Evolutionary conservation across 2,113 vertebrate species (phyloP).

Genomic region (Arvicanthis niloticus): DNA sequence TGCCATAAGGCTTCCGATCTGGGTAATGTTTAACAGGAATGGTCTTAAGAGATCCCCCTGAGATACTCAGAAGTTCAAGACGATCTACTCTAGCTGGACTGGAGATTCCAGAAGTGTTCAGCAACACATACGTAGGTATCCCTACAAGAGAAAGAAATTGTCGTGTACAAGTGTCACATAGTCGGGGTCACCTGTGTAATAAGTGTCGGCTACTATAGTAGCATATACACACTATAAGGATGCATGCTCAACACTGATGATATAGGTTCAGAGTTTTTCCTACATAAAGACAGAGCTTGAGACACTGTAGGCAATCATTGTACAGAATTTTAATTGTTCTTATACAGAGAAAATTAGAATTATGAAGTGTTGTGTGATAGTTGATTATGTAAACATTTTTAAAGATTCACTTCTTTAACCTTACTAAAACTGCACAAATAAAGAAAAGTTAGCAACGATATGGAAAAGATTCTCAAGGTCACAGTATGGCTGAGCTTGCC

Average conservation of each 20-base stretch:
- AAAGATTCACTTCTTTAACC: conserved; percentile 5
- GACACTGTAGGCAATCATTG: neutral
- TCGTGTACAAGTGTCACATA: neutral
- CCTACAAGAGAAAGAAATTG: conserved; percentile 87
- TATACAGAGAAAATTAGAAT: neutral
- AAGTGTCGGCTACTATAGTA: neutral
- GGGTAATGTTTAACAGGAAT: conserved; percentile 95
- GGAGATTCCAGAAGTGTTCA: conserved; percentile 95
- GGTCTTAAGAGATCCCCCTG: conserved; percentile 92
- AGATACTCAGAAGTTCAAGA: conserved; percentile 94
- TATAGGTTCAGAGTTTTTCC: neutral
- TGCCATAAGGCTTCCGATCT: conserved; percentile 91
- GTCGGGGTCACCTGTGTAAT: neutral
- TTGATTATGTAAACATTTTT: conserved; percentile 29
- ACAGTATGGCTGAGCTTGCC: neutral
- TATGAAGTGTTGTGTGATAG: neutral
- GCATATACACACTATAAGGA: neutral
- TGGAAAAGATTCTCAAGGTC: neutral
- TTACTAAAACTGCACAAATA: neutral
- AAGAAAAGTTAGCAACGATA: conserved; percentile 20
- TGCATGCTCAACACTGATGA: neutral
- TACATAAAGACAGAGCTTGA: neutral
- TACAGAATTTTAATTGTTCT: neutral
- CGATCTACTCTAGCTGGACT: conserved; percentile 93
- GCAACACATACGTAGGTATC: conserved; percentile 95